Evolutionary conservation across 1,140 invertebrate genomes (phyloP).

Genomic region (Drosophila asahinai): DNA sequence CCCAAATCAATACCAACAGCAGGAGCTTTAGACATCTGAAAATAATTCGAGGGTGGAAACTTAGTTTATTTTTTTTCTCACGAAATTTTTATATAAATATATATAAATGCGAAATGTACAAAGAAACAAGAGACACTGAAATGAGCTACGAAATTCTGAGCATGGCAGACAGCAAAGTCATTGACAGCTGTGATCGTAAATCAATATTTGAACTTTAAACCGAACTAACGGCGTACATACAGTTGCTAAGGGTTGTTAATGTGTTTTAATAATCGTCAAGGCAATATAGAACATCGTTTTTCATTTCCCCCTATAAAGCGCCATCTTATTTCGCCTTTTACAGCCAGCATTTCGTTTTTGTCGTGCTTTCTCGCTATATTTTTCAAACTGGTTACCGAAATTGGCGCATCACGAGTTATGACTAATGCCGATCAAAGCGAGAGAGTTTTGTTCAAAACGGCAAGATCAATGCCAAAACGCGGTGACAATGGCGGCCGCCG

Average conservation of each 20-base stretch:
- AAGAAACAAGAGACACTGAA: background rate
- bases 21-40: slow-evolving; percentile 91
- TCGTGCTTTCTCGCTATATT: slow-evolving; percentile 32
- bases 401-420: slow-evolving; percentile 46
- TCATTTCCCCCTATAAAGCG: slow-evolving; percentile 18
- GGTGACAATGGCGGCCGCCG: slow-evolving; percentile 49
- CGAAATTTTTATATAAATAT: slow-evolving; percentile 5
- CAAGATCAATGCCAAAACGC: slow-evolving; percentile 38
- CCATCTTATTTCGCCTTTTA: slow-evolving; percentile 36
- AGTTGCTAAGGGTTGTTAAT: slow-evolving; percentile 5
- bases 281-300: background rate
- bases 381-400: slow-evolving; percentile 59
- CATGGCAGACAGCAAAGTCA: background rate
- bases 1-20: slow-evolving; percentile 96
- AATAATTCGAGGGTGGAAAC: slow-evolving; percentile 3
- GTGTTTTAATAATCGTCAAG: slow-evolving; percentile 9
- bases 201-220: background rate
- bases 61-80: slow-evolving; percentile 11
- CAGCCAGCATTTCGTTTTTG: slow-evolving; percentile 20
- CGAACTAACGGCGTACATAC: background rate
- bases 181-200: background rate
- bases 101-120: slow-evolving; percentile 1
- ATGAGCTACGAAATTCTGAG: background rate
- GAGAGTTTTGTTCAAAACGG: slow-evolving; percentile 17
- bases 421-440: slow-evolving; percentile 46